Conservation (phyloP, 1,140 invertebrate species). For the Penaeus japonicus region DNA sequence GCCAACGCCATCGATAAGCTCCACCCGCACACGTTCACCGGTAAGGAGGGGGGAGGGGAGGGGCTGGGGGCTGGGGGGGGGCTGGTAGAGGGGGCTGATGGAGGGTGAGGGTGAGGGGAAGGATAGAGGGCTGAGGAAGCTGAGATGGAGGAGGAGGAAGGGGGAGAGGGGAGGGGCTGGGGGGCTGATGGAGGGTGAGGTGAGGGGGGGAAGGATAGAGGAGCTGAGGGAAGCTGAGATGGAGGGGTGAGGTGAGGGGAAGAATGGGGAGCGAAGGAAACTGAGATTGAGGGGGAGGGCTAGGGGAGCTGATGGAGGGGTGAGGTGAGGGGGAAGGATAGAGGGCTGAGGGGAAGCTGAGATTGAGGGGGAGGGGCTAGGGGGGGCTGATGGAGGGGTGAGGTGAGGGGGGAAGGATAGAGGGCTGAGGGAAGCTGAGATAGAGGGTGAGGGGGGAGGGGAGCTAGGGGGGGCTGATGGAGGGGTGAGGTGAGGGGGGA, state of each 20-base stretch:
- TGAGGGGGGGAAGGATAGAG: not conserved
- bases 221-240: not conserved
- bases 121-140: too few species aligned
- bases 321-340: too few species aligned
- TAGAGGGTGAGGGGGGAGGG: not conserved
- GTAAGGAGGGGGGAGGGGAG: constrained; percentile 63
- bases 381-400: not conserved
- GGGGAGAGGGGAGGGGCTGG: not conserved
- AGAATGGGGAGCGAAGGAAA: too few species aligned
- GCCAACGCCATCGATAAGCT: constrained; percentile 75
- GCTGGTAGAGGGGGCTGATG: too few species aligned
- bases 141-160: not conserved
- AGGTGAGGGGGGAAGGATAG: not conserved
- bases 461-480: not conserved
- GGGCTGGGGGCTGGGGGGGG: too few species aligned
- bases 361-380: not conserved
- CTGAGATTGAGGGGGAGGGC: too few species aligned
- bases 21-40: constrained; percentile 76
- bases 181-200: not conserved
- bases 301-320: too few species aligned
- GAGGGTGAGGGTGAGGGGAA: not conserved
- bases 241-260: too few species aligned
- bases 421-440: too few species aligned
- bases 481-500: not conserved
- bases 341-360: not conserved